Evolutionary conservation across 2,797 vertebrate genomes (phyloP).

Genomic region (Gouania willdenowi): DNA sequence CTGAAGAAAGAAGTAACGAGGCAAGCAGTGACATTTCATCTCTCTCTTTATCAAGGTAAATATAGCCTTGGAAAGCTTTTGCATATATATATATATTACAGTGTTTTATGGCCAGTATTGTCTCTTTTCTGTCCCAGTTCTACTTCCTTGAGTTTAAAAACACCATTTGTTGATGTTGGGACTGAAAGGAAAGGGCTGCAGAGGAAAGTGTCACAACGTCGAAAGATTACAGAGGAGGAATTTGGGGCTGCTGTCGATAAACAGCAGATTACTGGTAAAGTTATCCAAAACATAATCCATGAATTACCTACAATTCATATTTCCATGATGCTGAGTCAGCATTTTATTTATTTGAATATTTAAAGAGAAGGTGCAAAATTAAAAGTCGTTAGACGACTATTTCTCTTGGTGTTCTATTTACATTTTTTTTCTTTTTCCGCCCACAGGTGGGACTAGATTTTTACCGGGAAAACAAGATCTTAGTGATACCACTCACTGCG

Average conservation of each 20-base stretch:
- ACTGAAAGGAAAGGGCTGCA: conserved; percentile 59
- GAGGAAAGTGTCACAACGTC: conserved; percentile 53
- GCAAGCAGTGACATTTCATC: conserved; percentile 18
- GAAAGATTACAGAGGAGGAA: conserved; percentile 56
- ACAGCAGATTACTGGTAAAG: conserved; percentile 36
- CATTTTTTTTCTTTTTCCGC: background rate
- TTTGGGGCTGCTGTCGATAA: conserved; percentile 67
- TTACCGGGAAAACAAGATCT: background rate
- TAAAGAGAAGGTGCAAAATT: too few relatives aligned
- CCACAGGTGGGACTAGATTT: conserved; percentile 8
- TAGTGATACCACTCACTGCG: conserved; percentile 25
- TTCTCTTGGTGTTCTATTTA: too few relatives aligned
- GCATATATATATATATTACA: background rate
- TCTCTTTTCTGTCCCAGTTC: too few relatives aligned
- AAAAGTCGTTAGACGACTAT: too few relatives aligned
- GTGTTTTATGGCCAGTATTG: too few relatives aligned
- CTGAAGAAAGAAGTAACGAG: conserved; percentile 18
- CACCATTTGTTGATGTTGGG: conserved; percentile 51
- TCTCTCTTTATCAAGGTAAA: conserved; percentile 46
- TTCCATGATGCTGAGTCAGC: too few relatives aligned
- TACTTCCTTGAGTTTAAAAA: conserved; percentile 69
- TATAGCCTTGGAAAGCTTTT: background rate
- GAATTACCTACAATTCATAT: too few relatives aligned
- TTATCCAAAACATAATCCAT: too few relatives aligned
- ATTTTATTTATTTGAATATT: too few relatives aligned